Evolutionary conservation across 2,888 invertebrate species (phyloP).

Genomic region (Drosophila tripunctata): DNA sequence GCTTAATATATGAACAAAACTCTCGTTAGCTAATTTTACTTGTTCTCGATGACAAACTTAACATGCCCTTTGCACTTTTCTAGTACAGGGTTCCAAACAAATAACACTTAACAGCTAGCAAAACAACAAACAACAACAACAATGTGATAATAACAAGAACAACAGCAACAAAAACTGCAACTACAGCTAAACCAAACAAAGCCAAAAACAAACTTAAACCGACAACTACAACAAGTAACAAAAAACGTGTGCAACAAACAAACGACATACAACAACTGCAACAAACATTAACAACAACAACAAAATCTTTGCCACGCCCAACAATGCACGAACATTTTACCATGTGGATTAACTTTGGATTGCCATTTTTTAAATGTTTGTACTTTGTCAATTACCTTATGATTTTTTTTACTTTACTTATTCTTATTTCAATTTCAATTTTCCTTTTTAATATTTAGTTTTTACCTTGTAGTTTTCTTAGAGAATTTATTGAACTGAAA

Average conservation of each 20-base stretch:
- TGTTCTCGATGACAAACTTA: too few species aligned
- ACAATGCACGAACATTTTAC: conserved; percentile 69
- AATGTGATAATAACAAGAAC: conserved; percentile 22
- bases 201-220: conserved; percentile 14
- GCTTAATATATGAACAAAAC: too few species aligned
- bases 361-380: conserved; percentile 66
- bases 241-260: conserved; percentile 30
- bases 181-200: conserved; percentile 22
- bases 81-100: background rate
- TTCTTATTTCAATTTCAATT: too few species aligned
- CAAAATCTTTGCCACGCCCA: conserved; percentile 42
- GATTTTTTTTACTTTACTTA: conserved; percentile 11
- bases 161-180: conserved; percentile 4
- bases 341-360: conserved; percentile 68
- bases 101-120: conserved; percentile 27
- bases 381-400: conserved; percentile 37
- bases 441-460: background rate
- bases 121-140: conserved; percentile 31
- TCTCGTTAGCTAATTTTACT: too few species aligned
- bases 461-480: background rate
- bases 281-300: conserved; percentile 23
- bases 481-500: background rate
- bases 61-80: background rate
- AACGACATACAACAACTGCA: conserved; percentile 24
- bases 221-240: conserved; percentile 8